Evolutionary conservation across 92 coral and sea anemone genomes (phyloP).

Genomic region (Palythoa grandiflora): DNA sequence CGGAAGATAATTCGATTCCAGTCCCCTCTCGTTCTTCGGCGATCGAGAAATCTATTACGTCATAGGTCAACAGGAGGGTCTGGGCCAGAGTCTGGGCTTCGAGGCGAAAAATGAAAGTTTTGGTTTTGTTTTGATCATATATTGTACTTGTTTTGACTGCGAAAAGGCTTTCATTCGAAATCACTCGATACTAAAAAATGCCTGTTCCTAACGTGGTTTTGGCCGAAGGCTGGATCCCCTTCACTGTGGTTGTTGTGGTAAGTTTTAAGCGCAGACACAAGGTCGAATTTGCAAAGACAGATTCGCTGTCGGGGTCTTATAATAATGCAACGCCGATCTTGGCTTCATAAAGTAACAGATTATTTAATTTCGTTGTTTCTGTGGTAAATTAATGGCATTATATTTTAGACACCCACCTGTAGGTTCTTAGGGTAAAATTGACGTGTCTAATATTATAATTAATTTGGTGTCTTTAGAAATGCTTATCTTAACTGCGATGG

Average conservation of each 20-base stretch:
- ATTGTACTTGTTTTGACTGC: background rate
- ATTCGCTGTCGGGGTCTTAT: background rate
- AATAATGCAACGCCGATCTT: too few species aligned
- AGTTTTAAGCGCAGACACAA: constrained; percentile 27
- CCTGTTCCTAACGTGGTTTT: constrained; percentile 88
- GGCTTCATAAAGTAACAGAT: too few species aligned
- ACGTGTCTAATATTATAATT: too few species aligned
- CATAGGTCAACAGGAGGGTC: background rate
- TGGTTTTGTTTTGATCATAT: background rate
- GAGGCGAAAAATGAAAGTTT: background rate
- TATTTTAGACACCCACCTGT: too few species aligned
- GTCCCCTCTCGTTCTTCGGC: too few species aligned
- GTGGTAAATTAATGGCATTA: too few species aligned
- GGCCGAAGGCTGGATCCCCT: constrained; percentile 98
- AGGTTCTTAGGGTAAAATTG: too few species aligned
- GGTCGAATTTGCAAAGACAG: background rate
- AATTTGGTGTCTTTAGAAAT: too few species aligned
- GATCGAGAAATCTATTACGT: background rate
- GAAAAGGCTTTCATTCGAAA: background rate
- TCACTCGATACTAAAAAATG: constrained; percentile 51
- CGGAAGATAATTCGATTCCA: too few species aligned
- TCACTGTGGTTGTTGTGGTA: constrained; percentile 96
- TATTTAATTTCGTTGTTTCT: too few species aligned
- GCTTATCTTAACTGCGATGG: too few species aligned
- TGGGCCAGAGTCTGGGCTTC: background rate